Conservation (phyloP, 2,113 vertebrate species). For the Petroica traversi region DNA sequence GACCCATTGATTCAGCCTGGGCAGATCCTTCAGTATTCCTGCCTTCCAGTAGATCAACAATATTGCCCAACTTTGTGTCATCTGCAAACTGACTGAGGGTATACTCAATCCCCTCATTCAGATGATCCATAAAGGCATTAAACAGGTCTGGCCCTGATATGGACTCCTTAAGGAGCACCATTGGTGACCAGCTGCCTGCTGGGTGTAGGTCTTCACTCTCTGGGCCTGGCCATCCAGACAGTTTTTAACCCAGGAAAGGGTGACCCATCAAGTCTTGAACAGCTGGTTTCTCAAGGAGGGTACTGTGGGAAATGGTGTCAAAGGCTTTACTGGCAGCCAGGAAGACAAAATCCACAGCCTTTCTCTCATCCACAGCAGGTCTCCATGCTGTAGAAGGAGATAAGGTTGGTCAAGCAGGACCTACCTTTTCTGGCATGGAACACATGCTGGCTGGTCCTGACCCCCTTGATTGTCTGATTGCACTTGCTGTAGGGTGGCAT, state of each 20-base stretch:
- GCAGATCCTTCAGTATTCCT: neutral
- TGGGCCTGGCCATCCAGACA: neutral
- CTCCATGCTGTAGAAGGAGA: neutral
- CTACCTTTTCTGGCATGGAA: neutral
- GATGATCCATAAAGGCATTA: neutral
- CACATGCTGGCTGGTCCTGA: accelerated
- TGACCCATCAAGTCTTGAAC: neutral
- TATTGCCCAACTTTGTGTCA: neutral
- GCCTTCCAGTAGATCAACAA: accelerated
- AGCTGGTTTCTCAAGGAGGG: neutral
- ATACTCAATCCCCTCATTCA: neutral
- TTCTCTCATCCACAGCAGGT: neutral
- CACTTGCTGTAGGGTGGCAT: neutral
- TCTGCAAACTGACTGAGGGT: neutral
- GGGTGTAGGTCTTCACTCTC: neutral
- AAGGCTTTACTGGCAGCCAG: neutral
- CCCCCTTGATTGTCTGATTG: neutral
- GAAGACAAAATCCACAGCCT: neutral
- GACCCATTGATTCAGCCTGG: neutral
- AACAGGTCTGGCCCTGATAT: too few species aligned
- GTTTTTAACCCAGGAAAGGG: neutral
- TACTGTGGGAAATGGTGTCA: neutral
- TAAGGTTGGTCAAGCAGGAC: neutral
- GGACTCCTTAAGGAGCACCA: neutral
- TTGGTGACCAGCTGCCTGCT: accelerated